Evolutionary conservation across 2,888 invertebrate genomes (phyloP), one percentile per base, ranked within the genome.

Genomic region (Fragum fragum): DNA sequence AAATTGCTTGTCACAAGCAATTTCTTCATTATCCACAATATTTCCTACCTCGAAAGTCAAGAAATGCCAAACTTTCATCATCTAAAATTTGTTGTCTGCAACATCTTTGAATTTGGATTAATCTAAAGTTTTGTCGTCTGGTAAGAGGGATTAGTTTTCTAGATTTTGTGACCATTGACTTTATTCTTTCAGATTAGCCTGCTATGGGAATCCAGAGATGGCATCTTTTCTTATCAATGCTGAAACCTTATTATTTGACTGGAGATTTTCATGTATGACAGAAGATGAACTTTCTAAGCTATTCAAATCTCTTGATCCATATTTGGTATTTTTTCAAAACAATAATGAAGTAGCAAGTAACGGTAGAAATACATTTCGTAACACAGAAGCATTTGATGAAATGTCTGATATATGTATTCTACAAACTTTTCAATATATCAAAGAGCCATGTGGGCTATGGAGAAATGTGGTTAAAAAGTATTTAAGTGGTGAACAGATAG

Each of bases 211-310:
- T 61, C 26, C 63, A 7, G 89, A 89, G 18, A 83, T 89, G 59
- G 42, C 71, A 55, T 70, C 79, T 9, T 92, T 92, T 70, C 86
- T 92, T 14, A 9, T 88, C n/a, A 66, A 83, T 7, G 89, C 91
- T 5, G 93, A 93, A 69, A 87, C 85, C 1, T 32, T 79, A 7
- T 79, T 92, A 29, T 93, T 92, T 81, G 85, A 87, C 39, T 90
- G 90, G 66, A 79, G 91, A 7, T 87, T 92, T 52, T 86, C 89
- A 11, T 88, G 88, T 71, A 90, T 92, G 91, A 88, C 81, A 14
- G 83, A 87, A 70, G 84, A 88, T 16, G 92, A 92, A 76, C 70
- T 91, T 29, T 76, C 57, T 29, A 76, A 77, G 28, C 83, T 88
- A 29, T 83, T 91, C 32, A 79, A 81, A 59, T 83, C 80, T 28